phyloP scores from a whole-genome alignment of 2,113 vertebrate genomes.

The Erpornis zantholeuca region DNA sequence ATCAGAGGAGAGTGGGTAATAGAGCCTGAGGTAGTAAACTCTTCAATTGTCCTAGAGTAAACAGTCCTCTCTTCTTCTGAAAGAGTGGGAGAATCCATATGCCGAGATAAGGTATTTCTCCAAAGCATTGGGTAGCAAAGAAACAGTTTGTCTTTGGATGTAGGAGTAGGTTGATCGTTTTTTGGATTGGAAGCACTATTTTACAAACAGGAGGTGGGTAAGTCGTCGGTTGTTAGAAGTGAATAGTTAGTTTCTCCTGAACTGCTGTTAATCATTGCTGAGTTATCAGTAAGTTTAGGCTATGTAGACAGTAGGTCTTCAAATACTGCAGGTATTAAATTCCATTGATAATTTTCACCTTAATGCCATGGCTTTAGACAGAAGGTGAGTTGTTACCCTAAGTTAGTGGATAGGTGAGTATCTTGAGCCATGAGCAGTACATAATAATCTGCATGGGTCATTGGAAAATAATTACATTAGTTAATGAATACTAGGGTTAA shows the following conservation, averaged over 20 bases:
- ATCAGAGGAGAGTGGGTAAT: not conserved
- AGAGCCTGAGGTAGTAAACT: not conserved
- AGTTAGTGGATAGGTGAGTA: not conserved
- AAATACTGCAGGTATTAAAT: not conserved
- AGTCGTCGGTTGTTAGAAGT: not conserved
- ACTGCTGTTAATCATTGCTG: not conserved
- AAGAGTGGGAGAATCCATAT: not conserved
- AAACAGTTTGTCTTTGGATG: not conserved
- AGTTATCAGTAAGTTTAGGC: not conserved
- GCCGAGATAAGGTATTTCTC: not conserved
- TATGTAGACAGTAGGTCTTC: not conserved
- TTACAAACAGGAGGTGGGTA: not conserved
- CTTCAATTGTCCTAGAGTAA: not conserved
- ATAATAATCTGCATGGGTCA: slow-evolving; percentile 31
- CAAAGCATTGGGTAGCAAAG: not conserved
- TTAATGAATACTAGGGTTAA: slow-evolving; percentile 58
- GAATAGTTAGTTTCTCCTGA: not conserved
- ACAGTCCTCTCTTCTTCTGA: not conserved
- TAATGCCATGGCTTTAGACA: not conserved
- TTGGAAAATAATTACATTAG: slow-evolving; percentile 51
- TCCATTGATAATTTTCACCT: not conserved
- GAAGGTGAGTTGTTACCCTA: not conserved
- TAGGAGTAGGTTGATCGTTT: not conserved
- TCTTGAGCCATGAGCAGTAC: not conserved
- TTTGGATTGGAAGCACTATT: not conserved